Evolutionary conservation across 2,888 invertebrate genomes (phyloP).

Genomic region (Oscheius onirici): DNA sequence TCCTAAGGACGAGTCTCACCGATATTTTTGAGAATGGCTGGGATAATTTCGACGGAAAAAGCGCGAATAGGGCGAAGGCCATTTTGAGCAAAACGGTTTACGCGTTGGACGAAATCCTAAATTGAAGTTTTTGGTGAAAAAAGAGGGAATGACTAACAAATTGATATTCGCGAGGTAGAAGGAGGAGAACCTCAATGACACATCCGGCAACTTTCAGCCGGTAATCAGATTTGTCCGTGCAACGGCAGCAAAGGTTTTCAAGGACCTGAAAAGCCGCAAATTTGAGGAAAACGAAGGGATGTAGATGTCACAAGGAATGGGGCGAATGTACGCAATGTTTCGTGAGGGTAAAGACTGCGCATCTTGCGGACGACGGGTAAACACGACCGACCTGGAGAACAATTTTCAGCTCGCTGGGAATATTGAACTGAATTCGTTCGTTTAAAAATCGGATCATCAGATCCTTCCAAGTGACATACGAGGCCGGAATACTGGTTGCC

Average conservation of each 20-base stretch:
- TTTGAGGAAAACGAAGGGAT: no score
- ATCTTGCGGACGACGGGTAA: background rate
- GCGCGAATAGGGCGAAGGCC: background rate
- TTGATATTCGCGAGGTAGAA: conserved; percentile 63
- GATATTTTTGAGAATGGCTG: conserved; percentile 3
- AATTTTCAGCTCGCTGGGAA: background rate
- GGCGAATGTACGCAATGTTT: background rate
- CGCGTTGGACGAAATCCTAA: conserved; percentile 30
- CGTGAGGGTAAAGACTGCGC: background rate
- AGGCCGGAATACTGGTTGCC: conserved; percentile 24
- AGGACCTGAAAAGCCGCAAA: conserved; percentile 49
- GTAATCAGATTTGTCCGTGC: conserved; percentile 74
- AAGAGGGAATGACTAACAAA: conserved; percentile 5
- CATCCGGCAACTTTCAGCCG: conserved; percentile 73
- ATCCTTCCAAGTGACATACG: conserved; percentile 24
- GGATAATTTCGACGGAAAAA: conserved; percentile 27
- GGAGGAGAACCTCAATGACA: conserved; percentile 71
- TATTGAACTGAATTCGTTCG: conserved; percentile 59
- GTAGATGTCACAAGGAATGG: no score
- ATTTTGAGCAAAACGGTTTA: conserved; percentile 17
- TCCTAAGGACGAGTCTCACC: conserved; percentile 11
- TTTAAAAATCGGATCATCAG: conserved; percentile 20
- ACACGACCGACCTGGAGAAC: conserved; percentile 14
- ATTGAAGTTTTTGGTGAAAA: background rate
- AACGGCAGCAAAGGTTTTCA: conserved; percentile 74